These are phyloP conservation scores for Flexamia atlantica DNA, from an alignment of 2,888 invertebrate genomes.

Conservation along the genomic window DNA sequence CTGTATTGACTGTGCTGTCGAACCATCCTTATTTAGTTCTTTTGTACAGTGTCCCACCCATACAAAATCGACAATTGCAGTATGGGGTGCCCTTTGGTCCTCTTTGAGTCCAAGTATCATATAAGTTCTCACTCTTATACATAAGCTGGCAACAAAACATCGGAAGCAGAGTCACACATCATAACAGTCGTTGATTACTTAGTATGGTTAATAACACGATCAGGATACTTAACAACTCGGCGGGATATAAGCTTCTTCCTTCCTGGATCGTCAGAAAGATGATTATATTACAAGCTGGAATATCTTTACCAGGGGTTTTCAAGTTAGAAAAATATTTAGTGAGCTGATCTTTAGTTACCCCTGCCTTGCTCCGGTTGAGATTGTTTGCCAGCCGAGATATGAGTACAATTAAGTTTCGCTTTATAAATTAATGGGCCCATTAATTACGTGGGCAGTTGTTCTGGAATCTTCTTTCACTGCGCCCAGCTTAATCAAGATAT, in stretches of 20 bases:
- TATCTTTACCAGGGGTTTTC: conserved; percentile 17
- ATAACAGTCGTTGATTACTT: conserved; percentile 73
- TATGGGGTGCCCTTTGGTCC: conserved; percentile 71
- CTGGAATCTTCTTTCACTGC: conserved; percentile 34
- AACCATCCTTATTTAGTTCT: conserved; percentile 73
- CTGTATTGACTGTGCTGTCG: conserved; percentile 71
- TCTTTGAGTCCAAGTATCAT: conserved; percentile 73
- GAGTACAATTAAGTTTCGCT: conserved; percentile 53
- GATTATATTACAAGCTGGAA: conserved; percentile 57
- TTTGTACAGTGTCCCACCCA: conserved; percentile 72
- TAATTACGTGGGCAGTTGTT: conserved; percentile 55
- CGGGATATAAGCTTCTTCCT: conserved; percentile 47
- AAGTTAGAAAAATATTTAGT: conserved; percentile 54
- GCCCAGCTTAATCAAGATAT: conserved; percentile 19
- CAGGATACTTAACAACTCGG: conserved; percentile 48
- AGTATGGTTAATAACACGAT: conserved; percentile 55
- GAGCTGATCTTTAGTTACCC: conserved; percentile 29
- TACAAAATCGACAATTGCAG: not conserved
- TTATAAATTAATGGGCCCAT: conserved; percentile 56
- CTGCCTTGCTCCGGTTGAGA: conserved; percentile 35
- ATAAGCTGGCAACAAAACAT: conserved; percentile 73
- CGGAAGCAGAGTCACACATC: conserved; percentile 73
- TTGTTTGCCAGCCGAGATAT: conserved; percentile 38
- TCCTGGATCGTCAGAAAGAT: conserved; percentile 61
- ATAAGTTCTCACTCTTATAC: conserved; percentile 74